These are phyloP conservation scores for Busarellus nigricollis DNA, from an alignment of 2,797 vertebrate genomes.

Conservation along the genomic window DNA sequence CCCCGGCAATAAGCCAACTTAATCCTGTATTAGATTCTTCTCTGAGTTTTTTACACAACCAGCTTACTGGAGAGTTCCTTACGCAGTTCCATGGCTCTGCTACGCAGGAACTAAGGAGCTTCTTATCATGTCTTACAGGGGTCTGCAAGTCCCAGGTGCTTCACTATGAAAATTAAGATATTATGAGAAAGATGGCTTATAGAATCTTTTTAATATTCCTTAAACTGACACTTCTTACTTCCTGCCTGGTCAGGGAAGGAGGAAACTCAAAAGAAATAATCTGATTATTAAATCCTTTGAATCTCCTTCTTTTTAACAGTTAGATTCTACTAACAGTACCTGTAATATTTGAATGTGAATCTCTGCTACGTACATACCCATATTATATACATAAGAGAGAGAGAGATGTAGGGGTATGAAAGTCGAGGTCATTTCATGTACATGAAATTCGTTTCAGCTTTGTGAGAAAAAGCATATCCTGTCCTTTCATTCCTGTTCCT, in stretches of 20 bases:
- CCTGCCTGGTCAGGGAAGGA: background rate
- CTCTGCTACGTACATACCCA: background rate
- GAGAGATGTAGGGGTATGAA: background rate
- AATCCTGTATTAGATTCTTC: background rate
- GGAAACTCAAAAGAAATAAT: background rate
- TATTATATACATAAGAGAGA: no score
- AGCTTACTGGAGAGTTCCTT: background rate
- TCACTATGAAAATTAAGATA: background rate
- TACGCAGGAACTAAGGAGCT: background rate
- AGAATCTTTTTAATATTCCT: background rate
- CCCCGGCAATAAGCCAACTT: fast-evolving
- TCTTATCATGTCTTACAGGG: background rate
- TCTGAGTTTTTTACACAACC: background rate
- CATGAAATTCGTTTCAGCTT: background rate
- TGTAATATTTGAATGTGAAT: background rate
- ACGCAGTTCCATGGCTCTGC: background rate
- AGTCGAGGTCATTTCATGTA: background rate
- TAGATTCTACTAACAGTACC: background rate
- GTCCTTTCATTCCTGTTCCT: background rate
- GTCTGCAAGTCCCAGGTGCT: background rate
- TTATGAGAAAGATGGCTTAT: background rate
- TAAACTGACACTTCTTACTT: background rate
- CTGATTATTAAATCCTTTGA: background rate
- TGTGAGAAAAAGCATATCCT: background rate
- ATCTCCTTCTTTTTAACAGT: background rate